A percentile compares a stretch with the other conserved stretches of the same genome.
These are phyloP conservation scores for Panthera tigris DNA, from an alignment of 2,113 vertebrate species.

Conservation along the genomic window DNA sequence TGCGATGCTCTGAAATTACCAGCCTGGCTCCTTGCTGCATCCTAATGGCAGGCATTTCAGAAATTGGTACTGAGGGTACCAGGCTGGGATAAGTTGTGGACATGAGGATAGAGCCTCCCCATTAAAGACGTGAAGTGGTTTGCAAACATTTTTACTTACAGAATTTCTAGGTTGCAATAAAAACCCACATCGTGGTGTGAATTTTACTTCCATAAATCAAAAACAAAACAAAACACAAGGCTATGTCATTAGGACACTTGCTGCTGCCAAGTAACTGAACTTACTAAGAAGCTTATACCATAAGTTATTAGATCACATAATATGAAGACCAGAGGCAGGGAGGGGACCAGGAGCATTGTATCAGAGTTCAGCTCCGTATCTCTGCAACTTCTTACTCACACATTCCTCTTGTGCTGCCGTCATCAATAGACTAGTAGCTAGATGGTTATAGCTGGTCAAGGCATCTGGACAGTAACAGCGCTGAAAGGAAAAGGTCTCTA, in stretches of 20 bases:
- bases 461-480: neutral
- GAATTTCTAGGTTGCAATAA: neutral
- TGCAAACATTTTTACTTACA: neutral
- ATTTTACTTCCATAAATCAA: neutral
- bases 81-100: neutral
- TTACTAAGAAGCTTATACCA: neutral
- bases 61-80: neutral
- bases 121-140: neutral
- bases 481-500: neutral
- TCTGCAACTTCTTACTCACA: neutral
- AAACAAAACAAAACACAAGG: neutral
- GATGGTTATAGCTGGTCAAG: neutral
- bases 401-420: neutral
- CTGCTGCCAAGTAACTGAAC: neutral
- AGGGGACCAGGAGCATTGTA: neutral
- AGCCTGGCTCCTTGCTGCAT: neutral
- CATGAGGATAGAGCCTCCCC: neutral
- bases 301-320: neutral
- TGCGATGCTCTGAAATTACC: neutral
- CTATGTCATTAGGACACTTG: neutral
- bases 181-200: neutral
- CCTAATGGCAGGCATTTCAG: neutral
- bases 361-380: neutral
- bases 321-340: neutral
- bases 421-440: neutral